Base-by-base conservation (phyloP, 2,113 vertebrate genomes). In the Cynoglossus semilaevis region DNA sequence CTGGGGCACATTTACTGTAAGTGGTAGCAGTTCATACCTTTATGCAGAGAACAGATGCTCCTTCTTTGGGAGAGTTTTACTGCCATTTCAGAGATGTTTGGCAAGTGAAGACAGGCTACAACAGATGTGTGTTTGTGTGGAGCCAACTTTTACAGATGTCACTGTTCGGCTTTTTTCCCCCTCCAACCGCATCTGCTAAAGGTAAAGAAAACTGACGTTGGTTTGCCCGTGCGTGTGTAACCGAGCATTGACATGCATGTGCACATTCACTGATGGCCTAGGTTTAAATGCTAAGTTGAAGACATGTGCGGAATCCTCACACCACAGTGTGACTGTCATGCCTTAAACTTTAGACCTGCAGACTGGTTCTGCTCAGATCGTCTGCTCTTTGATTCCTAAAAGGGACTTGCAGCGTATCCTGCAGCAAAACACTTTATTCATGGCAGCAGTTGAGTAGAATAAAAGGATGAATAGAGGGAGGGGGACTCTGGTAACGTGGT, bases 61-160 rank as follows among this genome's bases (percentile, higher is more conserved):
- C 67, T 22, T 70, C 73, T 72, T 66, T 71, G 72, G 76, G 65
- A 53, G 51, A 58, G 62, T 70, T 80, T 79, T 66, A 79, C 74
- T 73, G 67, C 72, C 47, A 54, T 81, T 69, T 82, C 70, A 76
- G 75, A 76, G 51, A 70, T 68, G 54, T 70, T 77, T 85, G 82
- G 75, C 77, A 64, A 74, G 63, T n/a, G 67, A 72, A 80, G 63
- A 73, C 61, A 79, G 44, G 63, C 63, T 37, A 35, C 52, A 74
- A 19, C 77, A 84, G 74, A 77, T 81, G 79, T 58, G 67, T 42
- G 62, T 72, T 75, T 70, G 55, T 57, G 50, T 41, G 55, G 2
- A 13, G 66, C 46, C 51, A 14, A 51, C 36, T 46, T 76, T 72
- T 70, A 64, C 79, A 82, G 80, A 83, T 79, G 71, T 70, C 60